Conservation (phyloP, 64 coral and sea anemone genomes). For the Pachyseris speciosa region DNA sequence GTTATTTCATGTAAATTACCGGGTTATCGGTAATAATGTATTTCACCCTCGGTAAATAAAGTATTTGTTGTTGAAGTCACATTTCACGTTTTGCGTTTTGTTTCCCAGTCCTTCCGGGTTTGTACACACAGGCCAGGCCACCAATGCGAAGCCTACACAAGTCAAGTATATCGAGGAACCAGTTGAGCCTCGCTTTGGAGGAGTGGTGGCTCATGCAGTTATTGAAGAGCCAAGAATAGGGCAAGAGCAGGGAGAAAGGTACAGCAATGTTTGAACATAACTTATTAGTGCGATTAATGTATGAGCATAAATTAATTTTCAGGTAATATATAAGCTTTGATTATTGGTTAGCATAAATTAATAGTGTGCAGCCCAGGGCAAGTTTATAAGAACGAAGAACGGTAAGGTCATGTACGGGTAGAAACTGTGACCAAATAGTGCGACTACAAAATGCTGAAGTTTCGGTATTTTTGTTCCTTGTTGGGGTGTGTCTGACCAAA, state of each 20-base stretch:
- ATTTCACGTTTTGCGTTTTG: background rate
- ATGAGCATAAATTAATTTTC: background rate
- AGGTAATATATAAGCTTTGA: background rate
- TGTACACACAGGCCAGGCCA: background rate
- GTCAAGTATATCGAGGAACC: constrained; percentile 34
- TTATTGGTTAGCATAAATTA: background rate
- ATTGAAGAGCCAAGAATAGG: constrained; percentile 40
- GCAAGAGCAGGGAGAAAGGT: constrained; percentile 33
- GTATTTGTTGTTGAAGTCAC: background rate
- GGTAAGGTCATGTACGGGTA: too few relatives aligned
- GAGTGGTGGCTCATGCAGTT: background rate
- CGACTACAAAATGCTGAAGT: too few relatives aligned
- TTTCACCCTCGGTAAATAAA: background rate
- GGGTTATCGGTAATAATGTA: background rate
- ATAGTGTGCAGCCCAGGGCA: too few relatives aligned
- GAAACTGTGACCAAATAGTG: too few relatives aligned
- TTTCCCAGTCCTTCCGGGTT: background rate
- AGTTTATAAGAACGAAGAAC: too few relatives aligned
- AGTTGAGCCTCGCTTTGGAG: constrained; percentile 15
- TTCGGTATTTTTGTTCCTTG: too few relatives aligned
- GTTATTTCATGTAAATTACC: too few relatives aligned
- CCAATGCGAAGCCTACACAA: constrained; percentile 2
- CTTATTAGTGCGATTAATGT: too few relatives aligned
- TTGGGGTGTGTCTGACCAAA: too few relatives aligned
- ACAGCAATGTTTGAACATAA: background rate